These are phyloP conservation scores for Serripes groenlandicus DNA, from an alignment of 2,888 invertebrate species.

Conservation along the genomic window DNA sequence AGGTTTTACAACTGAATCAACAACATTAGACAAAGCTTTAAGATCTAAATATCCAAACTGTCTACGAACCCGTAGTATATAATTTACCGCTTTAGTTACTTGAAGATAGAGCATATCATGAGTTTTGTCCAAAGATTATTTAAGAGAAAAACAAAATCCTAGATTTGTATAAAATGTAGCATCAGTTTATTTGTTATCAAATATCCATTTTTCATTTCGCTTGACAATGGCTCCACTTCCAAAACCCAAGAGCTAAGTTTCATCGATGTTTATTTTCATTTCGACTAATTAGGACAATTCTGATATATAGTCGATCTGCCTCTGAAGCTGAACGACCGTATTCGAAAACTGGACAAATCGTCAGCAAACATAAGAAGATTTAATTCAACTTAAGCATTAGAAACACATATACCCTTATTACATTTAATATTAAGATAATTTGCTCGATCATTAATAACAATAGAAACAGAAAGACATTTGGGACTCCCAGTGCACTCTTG, in stretches of 20 bases:
- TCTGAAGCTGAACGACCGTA: constrained; percentile 12
- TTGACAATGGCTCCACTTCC: constrained; percentile 14
- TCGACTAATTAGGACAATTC: constrained; percentile 7
- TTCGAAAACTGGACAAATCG: constrained; percentile 26
- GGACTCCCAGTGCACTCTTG: constrained; percentile 11
- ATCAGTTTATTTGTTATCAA: constrained; percentile 16
- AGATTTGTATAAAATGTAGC: constrained; percentile 35
- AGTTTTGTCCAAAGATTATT: constrained; percentile 21
- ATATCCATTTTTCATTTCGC: constrained; percentile 38
- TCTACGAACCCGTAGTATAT: constrained; percentile 2
- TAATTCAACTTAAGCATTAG: constrained; percentile 3
- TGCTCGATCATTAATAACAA: constrained; percentile 22
- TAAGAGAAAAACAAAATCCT: constrained; percentile 30
- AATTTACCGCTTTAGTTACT: constrained; percentile 15
- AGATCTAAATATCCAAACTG: constrained; percentile 1
- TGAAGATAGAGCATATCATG: constrained; percentile 1
- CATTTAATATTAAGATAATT: neutral
- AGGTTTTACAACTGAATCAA: constrained; percentile 32
- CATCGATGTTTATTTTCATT: constrained; percentile 18
- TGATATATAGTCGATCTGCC: constrained; percentile 8
- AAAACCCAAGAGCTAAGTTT: constrained; percentile 38
- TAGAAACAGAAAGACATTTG: constrained; percentile 9
- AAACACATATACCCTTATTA: neutral
- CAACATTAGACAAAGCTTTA: neutral
- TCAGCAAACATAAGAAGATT: constrained; percentile 26